Evolutionary conservation across 1,140 invertebrate genomes (phyloP).

Genomic region (Dufourea novaeangliae): DNA sequence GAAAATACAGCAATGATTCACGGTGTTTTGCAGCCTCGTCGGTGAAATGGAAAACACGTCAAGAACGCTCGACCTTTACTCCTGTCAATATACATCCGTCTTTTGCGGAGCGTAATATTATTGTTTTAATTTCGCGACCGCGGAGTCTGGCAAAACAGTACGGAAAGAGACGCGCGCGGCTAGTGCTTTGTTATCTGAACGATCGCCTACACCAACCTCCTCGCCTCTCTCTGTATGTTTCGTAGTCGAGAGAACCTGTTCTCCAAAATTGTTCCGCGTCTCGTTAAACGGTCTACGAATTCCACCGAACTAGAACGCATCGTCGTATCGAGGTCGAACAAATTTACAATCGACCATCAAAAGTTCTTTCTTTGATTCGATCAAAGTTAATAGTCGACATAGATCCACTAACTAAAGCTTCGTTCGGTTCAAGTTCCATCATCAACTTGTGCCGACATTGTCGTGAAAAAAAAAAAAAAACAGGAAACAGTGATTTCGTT

Average conservation of each 20-base stretch:
- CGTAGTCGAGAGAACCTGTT: slow-evolving; percentile 1
- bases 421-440: no score
- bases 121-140: slow-evolving; percentile 44
- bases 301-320: neutral
- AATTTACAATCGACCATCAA: no score
- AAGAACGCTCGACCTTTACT: slow-evolving; percentile 28
- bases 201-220: no score
- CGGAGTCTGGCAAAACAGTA: slow-evolving; percentile 11
- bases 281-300: neutral
- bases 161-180: neutral
- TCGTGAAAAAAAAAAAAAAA: neutral
- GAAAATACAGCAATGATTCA: slow-evolving; percentile 13
- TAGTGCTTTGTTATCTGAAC: slow-evolving; percentile 7
- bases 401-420: no score
- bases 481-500: neutral
- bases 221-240: neutral
- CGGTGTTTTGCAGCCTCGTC: slow-evolving; percentile 3
- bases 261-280: neutral
- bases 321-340: no score
- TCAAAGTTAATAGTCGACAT: no score
- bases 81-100: slow-evolving; percentile 38
- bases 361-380: no score
- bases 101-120: slow-evolving; percentile 16
- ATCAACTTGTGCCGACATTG: no score
- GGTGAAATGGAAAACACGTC: slow-evolving; percentile 32